Evolutionary conservation across 2,888 invertebrate genomes (phyloP).

Genomic region (Sipha maydis): DNA sequence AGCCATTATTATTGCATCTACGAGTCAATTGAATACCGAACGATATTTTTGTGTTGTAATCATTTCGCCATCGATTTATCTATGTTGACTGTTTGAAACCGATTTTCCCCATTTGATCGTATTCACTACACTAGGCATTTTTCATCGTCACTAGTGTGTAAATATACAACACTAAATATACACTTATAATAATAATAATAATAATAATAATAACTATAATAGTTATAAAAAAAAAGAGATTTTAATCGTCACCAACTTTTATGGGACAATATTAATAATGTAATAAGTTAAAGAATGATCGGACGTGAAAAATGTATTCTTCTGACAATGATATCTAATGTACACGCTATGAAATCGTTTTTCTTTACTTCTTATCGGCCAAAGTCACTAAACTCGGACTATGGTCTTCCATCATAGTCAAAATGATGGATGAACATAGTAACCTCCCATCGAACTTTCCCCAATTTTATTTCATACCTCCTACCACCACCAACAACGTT

Average conservation of each 20-base stretch:
- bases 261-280: not conserved
- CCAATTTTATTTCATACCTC: slow-evolving; percentile 40
- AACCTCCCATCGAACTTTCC: slow-evolving; percentile 47
- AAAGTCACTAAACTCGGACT: slow-evolving; percentile 43
- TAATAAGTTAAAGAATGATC: slow-evolving; percentile 17
- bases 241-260: slow-evolving; percentile 12
- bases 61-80: not conserved
- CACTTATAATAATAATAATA: not conserved
- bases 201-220: not conserved
- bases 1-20: not conserved
- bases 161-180: not conserved
- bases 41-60: not conserved
- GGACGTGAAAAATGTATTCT: slow-evolving; percentile 55
- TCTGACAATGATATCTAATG: slow-evolving; percentile 27
- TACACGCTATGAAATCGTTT: slow-evolving; percentile 46
- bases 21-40: not conserved
- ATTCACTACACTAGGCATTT: not conserved
- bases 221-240: not conserved
- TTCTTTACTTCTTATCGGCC: slow-evolving; percentile 40
- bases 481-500: not conserved
- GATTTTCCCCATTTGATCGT: not conserved
- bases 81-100: not conserved
- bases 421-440: slow-evolving; percentile 57
- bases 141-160: not conserved
- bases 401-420: slow-evolving; percentile 59